Evolutionary conservation across 2,113 vertebrate species (phyloP).

Genomic region (Nycticryphes semicollaris): DNA sequence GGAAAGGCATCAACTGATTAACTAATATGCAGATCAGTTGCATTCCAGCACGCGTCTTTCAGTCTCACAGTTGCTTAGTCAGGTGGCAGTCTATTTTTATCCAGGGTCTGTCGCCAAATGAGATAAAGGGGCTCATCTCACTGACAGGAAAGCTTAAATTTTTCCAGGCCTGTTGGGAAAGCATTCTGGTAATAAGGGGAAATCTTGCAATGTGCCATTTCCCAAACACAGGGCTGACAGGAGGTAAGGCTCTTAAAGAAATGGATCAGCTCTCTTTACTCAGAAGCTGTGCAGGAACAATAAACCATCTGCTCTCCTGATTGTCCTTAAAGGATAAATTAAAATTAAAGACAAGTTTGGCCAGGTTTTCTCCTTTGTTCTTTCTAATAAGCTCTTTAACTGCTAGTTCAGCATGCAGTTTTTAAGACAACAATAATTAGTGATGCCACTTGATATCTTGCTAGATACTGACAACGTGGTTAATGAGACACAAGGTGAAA

Average conservation of each 20-base stretch:
- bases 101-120: conserved; percentile 16
- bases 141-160: conserved; percentile 58
- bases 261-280: conserved; percentile 34
- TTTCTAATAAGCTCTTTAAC: background rate
- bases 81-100: conserved; percentile 64
- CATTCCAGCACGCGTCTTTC: background rate
- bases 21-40: background rate
- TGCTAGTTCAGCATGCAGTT: background rate
- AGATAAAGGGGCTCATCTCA: conserved; percentile 63
- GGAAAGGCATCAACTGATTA: conserved; percentile 22
- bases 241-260: conserved; percentile 41
- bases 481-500: background rate
- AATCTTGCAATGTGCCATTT: conserved; percentile 8
- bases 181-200: background rate
- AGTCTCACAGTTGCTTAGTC: conserved; percentile 44
- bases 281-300: background rate
- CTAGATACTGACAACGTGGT: background rate
- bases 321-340: conserved; percentile 11
- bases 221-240: conserved; percentile 6
- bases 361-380: background rate
- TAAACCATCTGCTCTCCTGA: conserved; percentile 39
- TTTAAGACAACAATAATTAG: background rate
- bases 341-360: background rate
- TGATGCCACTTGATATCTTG: background rate
- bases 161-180: conserved; percentile 1